Evolutionary conservation across 2,113 vertebrate species (phyloP).

Genomic region (Thermophis baileyi): DNA sequence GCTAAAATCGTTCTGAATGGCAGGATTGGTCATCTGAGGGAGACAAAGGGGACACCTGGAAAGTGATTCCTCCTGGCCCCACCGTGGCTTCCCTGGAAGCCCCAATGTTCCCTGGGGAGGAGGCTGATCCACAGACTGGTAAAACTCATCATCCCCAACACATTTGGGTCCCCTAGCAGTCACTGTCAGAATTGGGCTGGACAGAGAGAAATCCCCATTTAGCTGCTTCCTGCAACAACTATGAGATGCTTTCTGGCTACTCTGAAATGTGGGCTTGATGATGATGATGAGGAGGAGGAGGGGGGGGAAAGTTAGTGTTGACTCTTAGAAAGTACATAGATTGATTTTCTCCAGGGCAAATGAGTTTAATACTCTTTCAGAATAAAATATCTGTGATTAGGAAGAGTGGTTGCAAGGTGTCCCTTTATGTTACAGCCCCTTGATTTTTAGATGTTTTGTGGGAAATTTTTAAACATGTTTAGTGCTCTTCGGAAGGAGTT

Average conservation of each 20-base stretch:
- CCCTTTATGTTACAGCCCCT: background rate
- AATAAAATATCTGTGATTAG: background rate
- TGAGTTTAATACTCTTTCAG: background rate
- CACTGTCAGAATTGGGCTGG: background rate
- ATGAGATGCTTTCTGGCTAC: background rate
- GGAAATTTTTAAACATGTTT: background rate
- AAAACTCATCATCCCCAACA: background rate
- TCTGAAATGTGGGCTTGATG: background rate
- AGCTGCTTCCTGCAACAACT: background rate
- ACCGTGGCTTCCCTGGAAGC: background rate
- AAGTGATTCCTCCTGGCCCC: background rate
- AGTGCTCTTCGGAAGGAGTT: background rate
- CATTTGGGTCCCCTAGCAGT: background rate
- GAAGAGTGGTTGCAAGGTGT: background rate
- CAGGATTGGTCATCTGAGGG: slow-evolving; percentile 85
- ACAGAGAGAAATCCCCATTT: background rate
- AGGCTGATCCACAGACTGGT: background rate
- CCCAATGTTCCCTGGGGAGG: background rate
- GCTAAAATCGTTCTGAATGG: slow-evolving; percentile 92
- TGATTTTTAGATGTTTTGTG: background rate
- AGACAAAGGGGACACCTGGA: background rate
- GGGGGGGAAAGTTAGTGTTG: background rate
- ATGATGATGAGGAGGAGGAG: too few relatives aligned
- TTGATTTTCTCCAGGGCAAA: background rate
- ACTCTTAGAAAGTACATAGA: background rate